Evolutionary conservation across 2,888 invertebrate genomes (phyloP), one percentile per base, ranked within the genome.

Genomic region (Drosophila formosana): DNA sequence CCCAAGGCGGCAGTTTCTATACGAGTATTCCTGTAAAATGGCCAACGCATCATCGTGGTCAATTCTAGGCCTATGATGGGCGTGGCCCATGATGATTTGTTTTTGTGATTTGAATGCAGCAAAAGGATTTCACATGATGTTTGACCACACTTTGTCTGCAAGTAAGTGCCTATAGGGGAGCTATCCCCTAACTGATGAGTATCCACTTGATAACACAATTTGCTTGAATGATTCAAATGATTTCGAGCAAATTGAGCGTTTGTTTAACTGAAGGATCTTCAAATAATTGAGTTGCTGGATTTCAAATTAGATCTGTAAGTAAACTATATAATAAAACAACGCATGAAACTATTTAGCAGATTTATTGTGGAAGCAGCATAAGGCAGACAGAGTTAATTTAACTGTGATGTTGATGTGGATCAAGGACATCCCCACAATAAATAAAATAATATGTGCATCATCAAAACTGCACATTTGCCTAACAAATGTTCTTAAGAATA

Each of bases 1-100:
- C 88, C 88, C 84, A 60, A 61, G 85, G 74, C 85, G 79, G 49
- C 67, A 63, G 65, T 84, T 84, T 82, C 70, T 7, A 41, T 18
- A 7, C 39, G 78, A 60, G 75, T 75, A 64, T 70, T 81, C 71
- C 11, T 55, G 56, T n/a, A 58, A 83, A 86, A 83, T 77, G 75
- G 65, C 50, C 71, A 75, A 66, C 72, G 53, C 53, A 46, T 46
- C 49, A 50, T 50, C 43, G 47, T 39, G 70, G 47, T 41, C 72
- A 64, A 65, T 66, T 81, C 45, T 43, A 32, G 34, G 32, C 26
- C 37, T 11, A 11, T 8, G 50, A 50, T 50, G 62, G 47, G 57
- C 37, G 63, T 71, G 55, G 13, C 37, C 55, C 13, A 49, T 47
- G 69, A 58, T 80, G 80, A 86, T 86, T 86, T 83, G 72, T 75